phyloP scores from a whole-genome alignment of 2,797 vertebrate species.

The Cuculus canorus region DNA sequence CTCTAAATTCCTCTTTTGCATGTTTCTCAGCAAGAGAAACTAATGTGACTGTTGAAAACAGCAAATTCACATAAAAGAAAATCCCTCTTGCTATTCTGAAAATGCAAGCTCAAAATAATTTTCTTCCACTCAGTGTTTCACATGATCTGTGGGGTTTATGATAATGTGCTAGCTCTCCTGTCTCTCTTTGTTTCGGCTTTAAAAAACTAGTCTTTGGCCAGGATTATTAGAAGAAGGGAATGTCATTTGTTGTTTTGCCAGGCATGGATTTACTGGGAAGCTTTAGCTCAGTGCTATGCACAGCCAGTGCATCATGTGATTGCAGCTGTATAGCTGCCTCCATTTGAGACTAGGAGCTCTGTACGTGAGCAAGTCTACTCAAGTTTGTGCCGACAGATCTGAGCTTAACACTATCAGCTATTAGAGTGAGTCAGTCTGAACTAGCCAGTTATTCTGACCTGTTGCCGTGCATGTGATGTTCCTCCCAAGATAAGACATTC shows the following conservation, averaged over 20 bases:
- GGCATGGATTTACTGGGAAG: slow-evolving; percentile 39
- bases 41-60: slow-evolving; percentile 29
- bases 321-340: not conserved
- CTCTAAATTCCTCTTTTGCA: not conserved
- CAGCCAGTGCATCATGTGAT: not conserved
- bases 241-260: slow-evolving; percentile 50
- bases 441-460: not conserved
- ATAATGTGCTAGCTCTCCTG: slow-evolving; percentile 48
- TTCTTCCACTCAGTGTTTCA: slow-evolving; percentile 45
- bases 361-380: not conserved
- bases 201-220: slow-evolving; percentile 33
- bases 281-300: slow-evolving; percentile 5
- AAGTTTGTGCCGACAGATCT: not conserved
- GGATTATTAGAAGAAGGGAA: slow-evolving; percentile 37
- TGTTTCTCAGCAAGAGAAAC: slow-evolving; percentile 32
- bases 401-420: not conserved
- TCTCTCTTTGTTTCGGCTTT: slow-evolving; percentile 48
- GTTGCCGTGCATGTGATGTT: not conserved
- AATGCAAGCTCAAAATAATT: slow-evolving; percentile 61
- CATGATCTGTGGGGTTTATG: slow-evolving; percentile 44
- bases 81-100: slow-evolving; percentile 57
- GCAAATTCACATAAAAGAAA: slow-evolving; percentile 45
- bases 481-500: not conserved
- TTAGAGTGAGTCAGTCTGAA: not conserved
- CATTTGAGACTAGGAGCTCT: not conserved